Conservation (phyloP, 1,140 invertebrate genomes). For the Cardiocondyla obscurior region DNA sequence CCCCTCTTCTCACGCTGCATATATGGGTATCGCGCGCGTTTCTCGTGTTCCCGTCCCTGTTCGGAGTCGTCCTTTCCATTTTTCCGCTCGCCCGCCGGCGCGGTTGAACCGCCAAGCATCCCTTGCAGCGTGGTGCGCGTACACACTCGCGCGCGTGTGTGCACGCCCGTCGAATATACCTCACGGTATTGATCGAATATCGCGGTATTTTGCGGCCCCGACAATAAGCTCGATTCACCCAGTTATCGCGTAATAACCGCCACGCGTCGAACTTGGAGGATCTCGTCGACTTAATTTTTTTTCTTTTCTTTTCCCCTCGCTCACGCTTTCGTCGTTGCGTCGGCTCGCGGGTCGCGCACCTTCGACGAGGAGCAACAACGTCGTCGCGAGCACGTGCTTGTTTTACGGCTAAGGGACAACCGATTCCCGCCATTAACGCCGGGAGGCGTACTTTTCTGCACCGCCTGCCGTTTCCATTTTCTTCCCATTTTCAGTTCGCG, state of each 20-base stretch:
- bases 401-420: neutral
- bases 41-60: slow-evolving; percentile 27
- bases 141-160: slow-evolving; percentile 51
- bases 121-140: slow-evolving; percentile 46
- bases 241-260: neutral
- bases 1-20: slow-evolving; percentile 9
- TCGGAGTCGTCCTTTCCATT: slow-evolving; percentile 58
- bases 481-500: neutral
- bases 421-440: slow-evolving; percentile 10
- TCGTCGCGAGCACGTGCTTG: neutral
- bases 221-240: slow-evolving; percentile 48
- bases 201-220: slow-evolving; percentile 55
- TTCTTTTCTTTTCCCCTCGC: neutral
- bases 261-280: neutral
- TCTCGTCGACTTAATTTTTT: neutral
- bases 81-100: slow-evolving; percentile 51
- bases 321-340: too few species aligned
- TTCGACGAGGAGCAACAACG: neutral
- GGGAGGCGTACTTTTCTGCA: neutral
- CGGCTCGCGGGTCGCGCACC: neutral
- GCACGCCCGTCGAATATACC: slow-evolving; percentile 62
- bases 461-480: neutral
- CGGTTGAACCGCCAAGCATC: slow-evolving; percentile 49
- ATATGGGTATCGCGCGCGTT: slow-evolving; percentile 49
- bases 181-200: slow-evolving; percentile 71